A percentile compares a stretch with the other conserved stretches of the same genome.
These are phyloP conservation scores for Oryzaephilus surinamensis DNA, from an alignment of 1,140 invertebrate species.

Conservation along the genomic window DNA sequence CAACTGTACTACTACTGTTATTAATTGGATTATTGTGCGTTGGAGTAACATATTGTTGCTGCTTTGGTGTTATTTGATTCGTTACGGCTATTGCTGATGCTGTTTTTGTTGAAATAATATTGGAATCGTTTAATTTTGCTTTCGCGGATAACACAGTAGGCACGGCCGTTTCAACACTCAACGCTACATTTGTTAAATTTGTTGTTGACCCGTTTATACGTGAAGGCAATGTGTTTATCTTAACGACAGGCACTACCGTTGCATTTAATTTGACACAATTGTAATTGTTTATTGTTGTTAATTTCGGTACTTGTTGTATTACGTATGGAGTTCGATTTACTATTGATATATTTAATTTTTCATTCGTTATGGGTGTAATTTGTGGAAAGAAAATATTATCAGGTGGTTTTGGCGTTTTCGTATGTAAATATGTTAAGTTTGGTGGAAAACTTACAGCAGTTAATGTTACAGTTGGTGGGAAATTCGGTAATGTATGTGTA, in stretches of 20 bases:
- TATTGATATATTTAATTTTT: conserved; percentile 29
- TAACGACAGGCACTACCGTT: conserved; percentile 35
- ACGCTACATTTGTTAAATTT: conserved; percentile 7
- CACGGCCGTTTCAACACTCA: conserved; percentile 26
- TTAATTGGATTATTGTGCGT: no score
- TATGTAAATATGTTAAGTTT: conserved; percentile 30
- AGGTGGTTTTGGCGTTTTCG: conserved; percentile 31
- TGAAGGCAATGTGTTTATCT: conserved; percentile 31
- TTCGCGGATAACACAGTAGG: conserved; percentile 27
- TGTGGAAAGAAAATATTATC: conserved; percentile 31
- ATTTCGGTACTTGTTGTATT: conserved; percentile 28
- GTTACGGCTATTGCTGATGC: conserved; percentile 3
- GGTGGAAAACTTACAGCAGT: conserved; percentile 29
- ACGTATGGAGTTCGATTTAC: conserved; percentile 26
- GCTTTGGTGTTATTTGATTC: neutral
- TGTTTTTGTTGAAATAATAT: conserved; percentile 1
- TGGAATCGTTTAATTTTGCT: conserved; percentile 10
- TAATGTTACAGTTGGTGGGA: conserved; percentile 26
- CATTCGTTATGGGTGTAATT: conserved; percentile 24
- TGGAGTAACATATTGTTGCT: no score
- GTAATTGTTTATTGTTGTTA: conserved; percentile 28
- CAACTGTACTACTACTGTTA: no score
- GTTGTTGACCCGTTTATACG: conserved; percentile 20
- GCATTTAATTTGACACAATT: conserved; percentile 34
- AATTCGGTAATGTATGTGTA: conserved; percentile 13